Evolutionary conservation across 2,113 vertebrate genomes (phyloP).

Genomic region (Heterochromis multidens): DNA sequence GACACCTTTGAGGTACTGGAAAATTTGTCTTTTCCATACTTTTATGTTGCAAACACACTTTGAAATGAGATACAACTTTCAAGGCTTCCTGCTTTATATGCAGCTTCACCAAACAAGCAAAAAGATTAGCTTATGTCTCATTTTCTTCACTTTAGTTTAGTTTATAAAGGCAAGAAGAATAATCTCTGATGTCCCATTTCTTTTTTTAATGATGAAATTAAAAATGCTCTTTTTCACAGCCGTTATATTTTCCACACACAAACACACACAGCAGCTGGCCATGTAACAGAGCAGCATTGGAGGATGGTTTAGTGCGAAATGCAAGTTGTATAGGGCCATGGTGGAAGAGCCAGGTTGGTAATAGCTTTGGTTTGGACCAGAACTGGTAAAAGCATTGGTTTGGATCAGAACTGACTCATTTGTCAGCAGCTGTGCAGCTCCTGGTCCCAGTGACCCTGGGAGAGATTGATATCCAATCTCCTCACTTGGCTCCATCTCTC

Average conservation of each 20-base stretch:
- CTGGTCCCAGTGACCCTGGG: conserved; percentile 45
- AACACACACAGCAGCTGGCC: not conserved
- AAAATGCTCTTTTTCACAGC: not conserved
- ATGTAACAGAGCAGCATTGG: not conserved
- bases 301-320: not conserved
- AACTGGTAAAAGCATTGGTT: conserved; percentile 46
- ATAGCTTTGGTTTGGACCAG: conserved; percentile 47
- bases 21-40: not conserved
- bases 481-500: conserved; percentile 2
- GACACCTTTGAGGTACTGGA: not conserved
- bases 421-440: conserved; percentile 69
- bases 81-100: not conserved
- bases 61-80: not conserved
- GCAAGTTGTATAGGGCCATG: conserved; percentile 14
- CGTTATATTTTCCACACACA: conserved; percentile 22
- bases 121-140: not conserved
- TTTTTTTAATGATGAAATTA: not conserved
- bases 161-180: not conserved
- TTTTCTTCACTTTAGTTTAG: not conserved
- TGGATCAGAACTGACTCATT: conserved; percentile 65
- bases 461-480: conserved; percentile 62
- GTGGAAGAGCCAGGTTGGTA: conserved; percentile 21
- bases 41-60: not conserved
- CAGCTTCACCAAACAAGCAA: not conserved
- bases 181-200: not conserved